Percentiles rank a stretch among this genome's conserved stretches.
phyloP scores from a whole-genome alignment of 2,888 invertebrate genomes.

The Xylocampa areola region DNA sequence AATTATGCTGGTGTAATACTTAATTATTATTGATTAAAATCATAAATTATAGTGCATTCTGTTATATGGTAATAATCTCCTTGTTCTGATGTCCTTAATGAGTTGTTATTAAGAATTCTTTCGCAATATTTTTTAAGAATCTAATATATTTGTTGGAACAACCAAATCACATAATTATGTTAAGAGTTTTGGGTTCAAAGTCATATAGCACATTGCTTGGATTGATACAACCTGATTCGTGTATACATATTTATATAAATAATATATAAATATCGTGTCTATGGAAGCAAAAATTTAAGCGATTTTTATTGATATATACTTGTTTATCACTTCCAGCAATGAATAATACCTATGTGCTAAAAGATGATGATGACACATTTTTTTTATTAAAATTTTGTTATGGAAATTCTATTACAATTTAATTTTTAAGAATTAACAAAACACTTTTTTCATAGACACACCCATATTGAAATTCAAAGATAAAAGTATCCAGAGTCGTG shows the following conservation, averaged over 20 bases:
- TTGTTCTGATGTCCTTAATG: conserved; percentile 21
- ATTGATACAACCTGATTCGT: conserved; percentile 13
- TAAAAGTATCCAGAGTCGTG: no score
- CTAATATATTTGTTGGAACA: conserved; percentile 2
- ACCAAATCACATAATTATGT: conserved; percentile 21
- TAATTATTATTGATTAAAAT: no score
- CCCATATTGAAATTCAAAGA: no score
- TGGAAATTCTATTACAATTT: no score
- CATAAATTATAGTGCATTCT: no score
- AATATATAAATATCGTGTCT: background rate
- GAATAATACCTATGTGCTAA: no score
- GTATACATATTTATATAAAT: no score
- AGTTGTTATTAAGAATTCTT: conserved; percentile 13
- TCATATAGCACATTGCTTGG: conserved; percentile 3
- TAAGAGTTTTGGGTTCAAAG: conserved; percentile 9
- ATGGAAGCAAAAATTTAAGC: background rate
- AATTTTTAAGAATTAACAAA: no score
- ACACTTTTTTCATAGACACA: no score
- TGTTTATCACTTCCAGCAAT: background rate
- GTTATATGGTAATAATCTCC: conserved; percentile 7
- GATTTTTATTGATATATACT: background rate
- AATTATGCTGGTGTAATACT: no score
- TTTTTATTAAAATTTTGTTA: no score
- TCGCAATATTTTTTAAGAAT: conserved; percentile 33
- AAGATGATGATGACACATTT: no score